Conservation (phyloP, 2,888 invertebrate species). For the Antheraea yamamai region DNA sequence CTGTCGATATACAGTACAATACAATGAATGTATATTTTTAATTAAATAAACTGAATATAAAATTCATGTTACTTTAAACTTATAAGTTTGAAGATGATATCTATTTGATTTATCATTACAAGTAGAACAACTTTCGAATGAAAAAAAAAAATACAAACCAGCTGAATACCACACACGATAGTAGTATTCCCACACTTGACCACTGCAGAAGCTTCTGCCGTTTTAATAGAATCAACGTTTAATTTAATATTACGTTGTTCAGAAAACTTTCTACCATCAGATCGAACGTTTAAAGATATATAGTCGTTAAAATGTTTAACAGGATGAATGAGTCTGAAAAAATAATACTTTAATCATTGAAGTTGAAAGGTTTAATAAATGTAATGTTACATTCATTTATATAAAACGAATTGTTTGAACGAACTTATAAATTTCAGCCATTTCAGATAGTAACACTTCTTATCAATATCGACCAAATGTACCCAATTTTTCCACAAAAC, state of each 20-base stretch:
- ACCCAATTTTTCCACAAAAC: too few relatives aligned
- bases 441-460: conserved; percentile 25
- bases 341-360: conserved; percentile 11
- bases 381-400: neutral
- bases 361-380: conserved; percentile 2
- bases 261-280: conserved; percentile 89
- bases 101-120: too few relatives aligned
- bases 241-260: conserved; percentile 84
- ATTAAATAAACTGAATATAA: neutral
- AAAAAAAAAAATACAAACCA: conserved; percentile 80
- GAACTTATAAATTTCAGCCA: conserved; percentile 72
- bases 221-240: conserved; percentile 65
- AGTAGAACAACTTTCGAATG: neutral
- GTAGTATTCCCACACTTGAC: conserved; percentile 92
- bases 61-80: too few relatives aligned
- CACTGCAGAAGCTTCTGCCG: conserved; percentile 88
- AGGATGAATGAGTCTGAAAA: conserved; percentile 86
- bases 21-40: neutral
- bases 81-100: too few relatives aligned
- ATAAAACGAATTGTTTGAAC: conserved; percentile 21
- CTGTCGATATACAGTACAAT: neutral
- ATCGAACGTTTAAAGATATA: conserved; percentile 85
- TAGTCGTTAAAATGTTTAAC: conserved; percentile 89
- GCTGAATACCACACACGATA: conserved; percentile 92
- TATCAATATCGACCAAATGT: too few relatives aligned